A percentile compares a stretch with the other conserved stretches of the same genome.
Conservation (phyloP, 2,113 vertebrate genomes). For the Sceloporus tristichus region DNA sequence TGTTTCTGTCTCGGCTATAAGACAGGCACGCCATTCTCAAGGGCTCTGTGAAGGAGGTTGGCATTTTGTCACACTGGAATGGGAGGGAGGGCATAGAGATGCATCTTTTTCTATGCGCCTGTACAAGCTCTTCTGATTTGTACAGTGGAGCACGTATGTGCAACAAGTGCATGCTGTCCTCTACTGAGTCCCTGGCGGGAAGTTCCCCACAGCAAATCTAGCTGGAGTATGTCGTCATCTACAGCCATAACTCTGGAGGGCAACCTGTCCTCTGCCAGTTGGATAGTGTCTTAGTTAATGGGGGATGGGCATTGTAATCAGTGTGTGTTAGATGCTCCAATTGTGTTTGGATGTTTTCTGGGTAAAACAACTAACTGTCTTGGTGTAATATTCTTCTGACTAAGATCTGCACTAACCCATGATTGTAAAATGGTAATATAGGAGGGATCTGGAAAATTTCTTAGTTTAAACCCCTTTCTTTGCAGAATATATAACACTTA, state of each 20-base stretch:
- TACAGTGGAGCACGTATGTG: constrained; percentile 14
- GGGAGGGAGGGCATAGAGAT: not conserved
- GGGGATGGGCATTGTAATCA: not conserved
- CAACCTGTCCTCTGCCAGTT: constrained; percentile 18
- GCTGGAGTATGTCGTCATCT: constrained; percentile 4
- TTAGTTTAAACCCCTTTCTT: not conserved
- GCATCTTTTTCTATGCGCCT: not conserved
- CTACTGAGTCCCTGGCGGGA: not conserved
- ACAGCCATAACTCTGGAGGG: constrained; percentile 2
- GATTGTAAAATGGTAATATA: not conserved
- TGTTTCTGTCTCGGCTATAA: not conserved
- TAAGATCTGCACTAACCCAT: not conserved
- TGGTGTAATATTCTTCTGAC: not conserved
- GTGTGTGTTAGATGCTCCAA: not conserved
- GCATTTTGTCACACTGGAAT: not conserved
- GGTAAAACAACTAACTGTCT: not conserved
- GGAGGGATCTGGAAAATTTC: not conserved
- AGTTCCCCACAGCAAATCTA: not conserved
- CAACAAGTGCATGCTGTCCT: constrained; percentile 36
- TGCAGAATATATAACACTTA: not conserved
- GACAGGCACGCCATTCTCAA: not conserved
- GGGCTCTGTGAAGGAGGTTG: constrained; percentile 16
- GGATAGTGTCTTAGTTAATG: not conserved
- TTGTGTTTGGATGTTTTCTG: not conserved
- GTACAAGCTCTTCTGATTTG: not conserved